phyloP scores from a whole-genome alignment of 2,113 vertebrate genomes.

The Aleadryas rufinucha region DNA sequence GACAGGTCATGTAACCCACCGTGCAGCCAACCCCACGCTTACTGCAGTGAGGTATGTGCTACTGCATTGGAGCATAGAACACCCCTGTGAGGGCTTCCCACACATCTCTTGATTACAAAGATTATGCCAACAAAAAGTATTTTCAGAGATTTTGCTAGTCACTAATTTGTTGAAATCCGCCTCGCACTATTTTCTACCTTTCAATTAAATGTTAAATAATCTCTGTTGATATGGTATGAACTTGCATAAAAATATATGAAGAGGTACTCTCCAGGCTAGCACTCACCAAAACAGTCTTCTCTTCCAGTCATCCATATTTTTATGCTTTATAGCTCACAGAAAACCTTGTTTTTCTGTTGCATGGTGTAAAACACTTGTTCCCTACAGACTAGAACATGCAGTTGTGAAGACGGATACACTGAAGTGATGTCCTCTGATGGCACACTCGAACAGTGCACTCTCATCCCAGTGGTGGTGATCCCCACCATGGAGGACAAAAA shows the following conservation, averaged over 20 bases:
- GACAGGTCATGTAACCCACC: slow-evolving; percentile 90
- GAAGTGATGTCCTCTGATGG: slow-evolving; percentile 88
- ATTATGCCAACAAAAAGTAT: neutral
- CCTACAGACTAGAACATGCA: slow-evolving; percentile 82
- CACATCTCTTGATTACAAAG: neutral
- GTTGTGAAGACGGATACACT: slow-evolving; percentile 93
- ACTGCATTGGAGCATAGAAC: neutral
- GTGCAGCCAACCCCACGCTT: slow-evolving; percentile 86
- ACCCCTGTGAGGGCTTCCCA: neutral
- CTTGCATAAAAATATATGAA: neutral
- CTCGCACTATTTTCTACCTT: neutral
- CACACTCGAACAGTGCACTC: slow-evolving; percentile 87
- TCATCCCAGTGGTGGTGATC: slow-evolving; percentile 90
- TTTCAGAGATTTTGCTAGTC: neutral
- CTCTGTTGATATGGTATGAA: neutral
- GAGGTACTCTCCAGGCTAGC: neutral
- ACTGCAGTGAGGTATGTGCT: slow-evolving; percentile 89
- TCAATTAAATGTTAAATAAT: neutral
- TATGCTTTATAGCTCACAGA: neutral
- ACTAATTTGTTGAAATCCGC: neutral
- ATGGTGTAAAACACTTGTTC: slow-evolving; percentile 40
- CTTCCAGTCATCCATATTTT: neutral
- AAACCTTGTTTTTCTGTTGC: neutral
- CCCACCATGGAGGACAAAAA: slow-evolving; percentile 88
- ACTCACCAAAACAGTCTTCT: neutral